Evolutionary conservation across 2,888 invertebrate species (phyloP).

Genomic region (Criorhina ranunculi): DNA sequence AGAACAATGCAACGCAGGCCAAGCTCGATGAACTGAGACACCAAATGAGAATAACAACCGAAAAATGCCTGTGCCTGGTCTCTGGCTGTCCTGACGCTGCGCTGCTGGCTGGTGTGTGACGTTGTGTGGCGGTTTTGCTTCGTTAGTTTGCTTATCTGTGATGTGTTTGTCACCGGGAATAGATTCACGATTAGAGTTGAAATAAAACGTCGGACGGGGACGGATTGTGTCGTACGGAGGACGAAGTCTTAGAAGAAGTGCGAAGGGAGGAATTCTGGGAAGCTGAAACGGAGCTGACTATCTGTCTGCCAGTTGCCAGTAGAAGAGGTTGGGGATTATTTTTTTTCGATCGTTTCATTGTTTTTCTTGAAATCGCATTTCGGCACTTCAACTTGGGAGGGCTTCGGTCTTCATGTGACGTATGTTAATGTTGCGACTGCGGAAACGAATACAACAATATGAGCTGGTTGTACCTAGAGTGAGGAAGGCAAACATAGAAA

Average conservation of each 20-base stretch:
- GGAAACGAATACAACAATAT: conserved; percentile 12
- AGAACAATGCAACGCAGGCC: conserved; percentile 37
- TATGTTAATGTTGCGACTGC: conserved; percentile 13
- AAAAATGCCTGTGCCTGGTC: conserved; percentile 4
- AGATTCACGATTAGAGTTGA: conserved; percentile 50
- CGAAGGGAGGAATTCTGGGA: conserved; percentile 27
- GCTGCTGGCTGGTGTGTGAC: conserved; percentile 6
- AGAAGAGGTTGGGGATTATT: background rate
- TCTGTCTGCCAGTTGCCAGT: conserved; percentile 40
- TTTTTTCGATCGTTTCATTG: background rate
- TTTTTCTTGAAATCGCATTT: conserved; percentile 11
- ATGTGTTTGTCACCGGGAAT: conserved; percentile 53
- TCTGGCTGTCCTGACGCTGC: background rate
- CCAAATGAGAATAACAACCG: background rate
- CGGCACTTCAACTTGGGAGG: conserved; percentile 44
- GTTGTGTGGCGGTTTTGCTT: conserved; percentile 38
- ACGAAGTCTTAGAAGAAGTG: background rate
- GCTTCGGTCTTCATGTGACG: conserved; percentile 12
- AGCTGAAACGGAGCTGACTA: conserved; percentile 19
- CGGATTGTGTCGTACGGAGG: background rate
- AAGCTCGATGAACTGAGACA: conserved; percentile 46
- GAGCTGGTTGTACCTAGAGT: too few species aligned
- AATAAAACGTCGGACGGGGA: conserved; percentile 16
- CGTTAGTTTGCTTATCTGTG: conserved; percentile 40
- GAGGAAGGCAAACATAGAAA: too few species aligned